Percentiles rank a stretch among this genome's conserved stretches.
Evolutionary conservation across 1,140 invertebrate species (phyloP).

Genomic region (Aphelenchoides fujianensis): DNA sequence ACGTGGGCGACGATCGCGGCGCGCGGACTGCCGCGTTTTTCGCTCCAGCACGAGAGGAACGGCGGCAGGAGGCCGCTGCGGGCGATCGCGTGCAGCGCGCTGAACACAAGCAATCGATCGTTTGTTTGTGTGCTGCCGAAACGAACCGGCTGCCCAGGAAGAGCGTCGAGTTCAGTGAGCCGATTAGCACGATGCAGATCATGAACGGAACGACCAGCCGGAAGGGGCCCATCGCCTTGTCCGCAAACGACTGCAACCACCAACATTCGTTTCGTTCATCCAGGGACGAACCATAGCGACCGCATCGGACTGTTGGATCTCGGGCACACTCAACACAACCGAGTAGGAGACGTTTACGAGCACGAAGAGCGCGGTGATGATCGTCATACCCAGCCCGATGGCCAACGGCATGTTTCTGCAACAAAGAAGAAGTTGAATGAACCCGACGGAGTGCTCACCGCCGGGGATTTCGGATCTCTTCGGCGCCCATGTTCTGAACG

Average conservation of each 20-base stretch:
- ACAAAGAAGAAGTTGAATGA: background rate
- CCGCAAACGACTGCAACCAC: slow-evolving; percentile 48
- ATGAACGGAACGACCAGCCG: slow-evolving; percentile 53
- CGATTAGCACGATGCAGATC: slow-evolving; percentile 53
- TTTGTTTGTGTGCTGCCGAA: background rate
- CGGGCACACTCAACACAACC: slow-evolving; percentile 36
- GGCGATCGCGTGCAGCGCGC: slow-evolving; percentile 53
- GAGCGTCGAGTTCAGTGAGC: slow-evolving; percentile 56
- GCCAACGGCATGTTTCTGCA: slow-evolving; percentile 46
- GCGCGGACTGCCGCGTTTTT: slow-evolving; percentile 34
- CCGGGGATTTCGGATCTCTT: slow-evolving; percentile 51
- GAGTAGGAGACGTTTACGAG: slow-evolving; percentile 48
- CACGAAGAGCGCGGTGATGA: slow-evolving; percentile 46
- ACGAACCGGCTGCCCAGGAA: slow-evolving; percentile 43
- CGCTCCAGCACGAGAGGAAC: slow-evolving; percentile 47
- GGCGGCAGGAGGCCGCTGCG: slow-evolving; percentile 49
- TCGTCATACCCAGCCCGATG: slow-evolving; percentile 43
- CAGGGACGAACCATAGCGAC: slow-evolving; percentile 41
- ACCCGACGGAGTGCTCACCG: slow-evolving; percentile 9
- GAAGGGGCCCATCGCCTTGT: slow-evolving; percentile 50
- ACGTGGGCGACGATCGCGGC: slow-evolving; percentile 42
- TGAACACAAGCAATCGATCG: too few species aligned
- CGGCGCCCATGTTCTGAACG: slow-evolving; percentile 53
- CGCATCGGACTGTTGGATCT: slow-evolving; percentile 43
- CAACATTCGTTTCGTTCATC: background rate